phyloP scores from a whole-genome alignment of 1,140 invertebrate genomes.

The Gryon sp. region DNA sequence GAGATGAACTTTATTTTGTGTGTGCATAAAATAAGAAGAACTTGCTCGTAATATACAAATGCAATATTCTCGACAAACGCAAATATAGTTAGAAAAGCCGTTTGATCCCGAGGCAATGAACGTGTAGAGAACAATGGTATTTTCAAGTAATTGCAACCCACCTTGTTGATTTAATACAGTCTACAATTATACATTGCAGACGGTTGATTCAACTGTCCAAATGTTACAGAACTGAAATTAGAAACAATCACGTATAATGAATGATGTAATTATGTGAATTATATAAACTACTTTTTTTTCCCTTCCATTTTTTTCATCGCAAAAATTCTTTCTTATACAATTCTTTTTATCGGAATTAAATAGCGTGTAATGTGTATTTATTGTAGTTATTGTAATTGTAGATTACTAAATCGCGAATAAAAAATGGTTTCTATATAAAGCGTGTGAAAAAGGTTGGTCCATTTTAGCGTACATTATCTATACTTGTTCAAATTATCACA shows the following conservation, averaged over 20 bases:
- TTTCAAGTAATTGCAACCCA: slow-evolving; percentile 46
- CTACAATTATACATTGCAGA: slow-evolving; percentile 46
- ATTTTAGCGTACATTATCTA: no score
- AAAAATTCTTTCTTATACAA: slow-evolving; percentile 15
- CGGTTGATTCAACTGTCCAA: slow-evolving; percentile 57
- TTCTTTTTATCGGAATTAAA: slow-evolving; percentile 31
- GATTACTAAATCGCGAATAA: slow-evolving; percentile 14
- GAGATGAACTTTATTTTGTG: no score
- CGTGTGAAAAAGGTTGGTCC: slow-evolving; percentile 20
- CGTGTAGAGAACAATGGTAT: slow-evolving; percentile 49
- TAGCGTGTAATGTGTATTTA: slow-evolving; percentile 23
- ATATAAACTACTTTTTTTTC: slow-evolving; percentile 24
- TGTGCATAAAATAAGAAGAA: no score
- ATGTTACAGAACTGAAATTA: slow-evolving; percentile 49
- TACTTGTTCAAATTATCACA: no score
- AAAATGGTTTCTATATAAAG: slow-evolving; percentile 3
- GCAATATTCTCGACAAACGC: slow-evolving; percentile 16
- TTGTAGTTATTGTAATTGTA: slow-evolving; percentile 11
- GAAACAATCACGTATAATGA: slow-evolving; percentile 56
- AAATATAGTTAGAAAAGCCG: slow-evolving; percentile 22
- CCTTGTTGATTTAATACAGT: slow-evolving; percentile 48
- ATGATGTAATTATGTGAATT: slow-evolving; percentile 58
- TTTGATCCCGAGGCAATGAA: slow-evolving; percentile 47
- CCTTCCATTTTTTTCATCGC: neutral
- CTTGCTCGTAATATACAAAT: slow-evolving; percentile 18